Evolutionary conservation across 2,888 invertebrate genomes (phyloP).

Genomic region (Mongoloraphidia duomilia): DNA sequence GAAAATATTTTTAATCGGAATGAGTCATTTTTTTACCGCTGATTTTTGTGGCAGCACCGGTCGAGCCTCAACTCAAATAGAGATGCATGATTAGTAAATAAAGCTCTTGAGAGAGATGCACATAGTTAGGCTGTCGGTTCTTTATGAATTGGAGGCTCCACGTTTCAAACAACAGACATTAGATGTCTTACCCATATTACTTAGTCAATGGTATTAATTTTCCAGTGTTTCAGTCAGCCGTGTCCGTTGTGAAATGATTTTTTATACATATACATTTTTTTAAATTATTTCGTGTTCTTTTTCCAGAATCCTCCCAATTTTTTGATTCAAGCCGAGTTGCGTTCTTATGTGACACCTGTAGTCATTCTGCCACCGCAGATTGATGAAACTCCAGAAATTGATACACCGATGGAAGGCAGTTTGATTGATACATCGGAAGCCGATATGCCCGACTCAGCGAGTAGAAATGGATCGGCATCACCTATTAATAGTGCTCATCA

Average conservation of each 20-base stretch:
- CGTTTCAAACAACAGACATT: no score
- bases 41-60: no score
- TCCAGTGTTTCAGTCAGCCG: neutral
- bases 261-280: conserved; percentile 3
- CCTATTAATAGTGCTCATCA: conserved; percentile 26
- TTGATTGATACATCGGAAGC: conserved; percentile 54
- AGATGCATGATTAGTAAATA: no score
- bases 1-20: no score
- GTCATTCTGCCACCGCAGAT: conserved; percentile 66
- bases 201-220: no score
- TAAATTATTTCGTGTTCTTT: conserved; percentile 9
- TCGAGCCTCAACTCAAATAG: no score
- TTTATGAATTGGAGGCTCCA: no score
- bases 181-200: no score
- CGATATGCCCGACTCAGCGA: conserved; percentile 11
- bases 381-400: conserved; percentile 33
- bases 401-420: conserved; percentile 41
- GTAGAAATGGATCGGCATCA: conserved; percentile 28
- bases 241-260: neutral
- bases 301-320: conserved; percentile 83
- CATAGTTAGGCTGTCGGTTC: no score
- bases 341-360: conserved; percentile 87
- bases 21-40: no score
- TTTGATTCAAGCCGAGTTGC: conserved; percentile 78
- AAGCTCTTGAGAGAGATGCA: no score